Base-by-base conservation (phyloP, 2,888 invertebrate species). In the Eupithecia centaureata region DNA sequence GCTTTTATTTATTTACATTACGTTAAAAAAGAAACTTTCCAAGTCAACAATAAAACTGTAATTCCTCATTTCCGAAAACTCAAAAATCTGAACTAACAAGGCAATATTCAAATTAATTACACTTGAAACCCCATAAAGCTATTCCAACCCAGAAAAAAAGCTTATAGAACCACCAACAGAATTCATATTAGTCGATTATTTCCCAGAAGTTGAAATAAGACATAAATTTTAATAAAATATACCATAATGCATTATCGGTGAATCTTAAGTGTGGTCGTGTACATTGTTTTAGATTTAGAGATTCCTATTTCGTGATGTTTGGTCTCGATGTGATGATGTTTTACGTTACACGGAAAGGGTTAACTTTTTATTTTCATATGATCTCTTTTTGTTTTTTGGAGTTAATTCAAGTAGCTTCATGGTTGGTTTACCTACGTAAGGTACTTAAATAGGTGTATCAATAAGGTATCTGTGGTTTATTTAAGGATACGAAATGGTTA, bases 161-260 rank as follows among this genome's bases (percentile, higher is more conserved):
- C 79, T 80, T 79, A 84, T 86, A 81, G 80, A 85, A 86, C 85
- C 91, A 86, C 86, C 80, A 81, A 81, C 87, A 82, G 92, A 90
- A 92, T 93, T 89, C 92, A 90, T 90, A 92, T 91, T 89, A 89
- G 88, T 83, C 90, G 90, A 92, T 92, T 92, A 91, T 90, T 92
- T 92, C 93, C 76, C 72, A 85, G 93, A 92, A 93, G 79, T 83
- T 80, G 82, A 81, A 92, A 89, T 92, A 90, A 92, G 92, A 93
- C 91, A 92, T 92, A 92, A 92, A 92, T 93, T 92, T 90, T 86
- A 86, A 88, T 90, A 90, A 90, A 89, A 90, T 89, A 88, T 82
- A 64, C 86, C 85, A 87, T 88, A 88, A 86, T 79, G 73, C 79
- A 81, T 82, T 88, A 91, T 91, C 90, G 79, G 76, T 65, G 58